These are phyloP conservation scores for Pocillopora meandrina DNA, from an alignment of 92 coral and sea anemone genomes.

Conservation along the genomic window DNA sequence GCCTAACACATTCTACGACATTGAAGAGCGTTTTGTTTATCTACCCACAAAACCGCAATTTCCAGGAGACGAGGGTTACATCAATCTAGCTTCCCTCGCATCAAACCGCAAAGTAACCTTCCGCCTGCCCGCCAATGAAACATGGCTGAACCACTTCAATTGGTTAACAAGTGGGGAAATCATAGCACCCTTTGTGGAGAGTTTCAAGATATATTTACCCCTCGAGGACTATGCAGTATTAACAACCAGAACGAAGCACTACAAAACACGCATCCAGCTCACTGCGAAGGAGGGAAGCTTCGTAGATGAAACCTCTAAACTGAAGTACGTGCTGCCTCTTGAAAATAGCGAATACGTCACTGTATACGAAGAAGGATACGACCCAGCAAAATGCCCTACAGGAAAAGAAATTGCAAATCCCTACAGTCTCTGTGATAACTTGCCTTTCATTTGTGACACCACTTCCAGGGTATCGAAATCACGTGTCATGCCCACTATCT, in stretches of 20 bases:
- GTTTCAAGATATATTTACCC: constrained; percentile 35
- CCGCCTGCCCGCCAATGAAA: constrained; percentile 27
- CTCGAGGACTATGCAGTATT: constrained; percentile 3
- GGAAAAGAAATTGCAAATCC: constrained; percentile 52
- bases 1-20: neutral
- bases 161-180: constrained; percentile 32
- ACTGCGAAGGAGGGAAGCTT: constrained; percentile 14
- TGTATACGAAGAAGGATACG: constrained; percentile 41
- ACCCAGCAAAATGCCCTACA: constrained; percentile 9
- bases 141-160: constrained; percentile 31
- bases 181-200: constrained; percentile 28
- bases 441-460: constrained; percentile 52
- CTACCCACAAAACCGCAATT: constrained; percentile 34
- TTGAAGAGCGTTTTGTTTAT: constrained; percentile 15
- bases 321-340: constrained; percentile 21
- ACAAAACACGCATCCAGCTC: neutral
- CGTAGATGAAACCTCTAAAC: neutral
- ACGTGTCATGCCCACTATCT: constrained; percentile 47
- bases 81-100: constrained; percentile 27
- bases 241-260: neutral
- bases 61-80: constrained; percentile 35
- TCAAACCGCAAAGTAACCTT: constrained; percentile 5
- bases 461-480: constrained; percentile 28
- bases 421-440: constrained; percentile 51
- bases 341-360: constrained; percentile 6